A percentile compares a stretch with the other conserved stretches of the same genome.
These are phyloP conservation scores for Tenualosa thibaudeaui DNA, from an alignment of 2,797 vertebrate genomes.

Conservation along the genomic window DNA sequence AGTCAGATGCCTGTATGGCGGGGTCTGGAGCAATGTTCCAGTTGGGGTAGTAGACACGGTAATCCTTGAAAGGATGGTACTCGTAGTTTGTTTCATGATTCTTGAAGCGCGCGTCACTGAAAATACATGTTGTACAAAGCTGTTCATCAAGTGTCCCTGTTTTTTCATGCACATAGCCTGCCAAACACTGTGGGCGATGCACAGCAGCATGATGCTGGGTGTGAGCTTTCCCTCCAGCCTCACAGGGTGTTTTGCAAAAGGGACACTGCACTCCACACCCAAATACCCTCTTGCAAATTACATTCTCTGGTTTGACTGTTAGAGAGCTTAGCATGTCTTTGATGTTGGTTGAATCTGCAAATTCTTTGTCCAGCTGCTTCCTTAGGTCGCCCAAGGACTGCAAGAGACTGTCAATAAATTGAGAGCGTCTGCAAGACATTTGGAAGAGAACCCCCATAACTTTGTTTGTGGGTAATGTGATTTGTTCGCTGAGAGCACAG, in stretches of 20 bases:
- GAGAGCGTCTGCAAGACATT: neutral
- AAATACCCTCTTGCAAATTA: conserved; percentile 49
- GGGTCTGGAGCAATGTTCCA: neutral
- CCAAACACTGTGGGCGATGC: conserved; percentile 58
- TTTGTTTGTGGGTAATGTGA: conserved; percentile 49
- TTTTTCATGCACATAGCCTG: neutral
- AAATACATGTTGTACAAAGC: conserved; percentile 21
- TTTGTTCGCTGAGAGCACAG: conserved; percentile 46
- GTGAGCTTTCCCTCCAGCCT: conserved; percentile 60
- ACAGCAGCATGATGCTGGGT: conserved; percentile 53
- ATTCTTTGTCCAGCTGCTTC: neutral
- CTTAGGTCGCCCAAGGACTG: neutral
- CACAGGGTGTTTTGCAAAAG: conserved; percentile 58
- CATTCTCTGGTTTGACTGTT: conserved; percentile 55
- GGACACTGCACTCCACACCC: conserved; percentile 54
- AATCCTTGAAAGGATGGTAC: conserved; percentile 34
- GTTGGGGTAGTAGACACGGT: conserved; percentile 46
- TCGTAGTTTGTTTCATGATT: rapidly evolving
- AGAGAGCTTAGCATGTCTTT: conserved; percentile 44
- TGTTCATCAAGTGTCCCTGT: neutral
- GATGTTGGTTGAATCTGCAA: neutral
- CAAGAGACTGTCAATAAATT: neutral
- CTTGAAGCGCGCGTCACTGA: rapidly evolving
- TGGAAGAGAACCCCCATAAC: conserved; percentile 18
- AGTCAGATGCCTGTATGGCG: neutral